Evolutionary conservation across 2,888 invertebrate species (phyloP).

Genomic region (Zygogramma bicolorata): DNA sequence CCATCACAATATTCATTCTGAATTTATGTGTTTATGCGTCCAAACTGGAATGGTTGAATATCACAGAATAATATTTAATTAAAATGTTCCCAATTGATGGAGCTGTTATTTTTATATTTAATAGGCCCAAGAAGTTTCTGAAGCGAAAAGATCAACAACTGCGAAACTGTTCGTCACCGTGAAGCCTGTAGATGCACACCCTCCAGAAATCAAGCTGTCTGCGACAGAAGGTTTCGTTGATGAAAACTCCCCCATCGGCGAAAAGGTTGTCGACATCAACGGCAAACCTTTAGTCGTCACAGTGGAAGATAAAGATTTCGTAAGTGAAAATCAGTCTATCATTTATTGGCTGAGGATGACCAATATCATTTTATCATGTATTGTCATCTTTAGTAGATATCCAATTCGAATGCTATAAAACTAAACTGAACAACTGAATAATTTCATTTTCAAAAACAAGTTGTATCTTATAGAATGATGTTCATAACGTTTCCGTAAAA

Average conservation of each 20-base stretch:
- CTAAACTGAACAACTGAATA: too few relatives aligned
- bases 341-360: neutral
- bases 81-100: too few relatives aligned
- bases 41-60: too few relatives aligned
- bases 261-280: slow-evolving; percentile 77
- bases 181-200: slow-evolving; percentile 88
- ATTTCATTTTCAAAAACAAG: too few relatives aligned
- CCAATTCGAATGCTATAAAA: slow-evolving; percentile 57
- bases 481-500: too few relatives aligned
- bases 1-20: too few relatives aligned
- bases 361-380: neutral
- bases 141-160: slow-evolving; percentile 83
- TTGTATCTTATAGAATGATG: too few relatives aligned
- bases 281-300: slow-evolving; percentile 78
- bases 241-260: slow-evolving; percentile 89
- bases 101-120: slow-evolving; percentile 18
- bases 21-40: too few relatives aligned
- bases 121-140: slow-evolving; percentile 84
- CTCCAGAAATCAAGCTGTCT: slow-evolving; percentile 81
- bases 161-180: slow-evolving; percentile 86
- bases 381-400: neutral
- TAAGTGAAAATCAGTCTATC: slow-evolving; percentile 65
- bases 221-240: slow-evolving; percentile 83
- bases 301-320: slow-evolving; percentile 89
- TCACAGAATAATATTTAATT: too few relatives aligned